These are phyloP conservation scores for Hedychridium roseum DNA, from an alignment of 2,888 invertebrate species.

Conservation along the genomic window DNA sequence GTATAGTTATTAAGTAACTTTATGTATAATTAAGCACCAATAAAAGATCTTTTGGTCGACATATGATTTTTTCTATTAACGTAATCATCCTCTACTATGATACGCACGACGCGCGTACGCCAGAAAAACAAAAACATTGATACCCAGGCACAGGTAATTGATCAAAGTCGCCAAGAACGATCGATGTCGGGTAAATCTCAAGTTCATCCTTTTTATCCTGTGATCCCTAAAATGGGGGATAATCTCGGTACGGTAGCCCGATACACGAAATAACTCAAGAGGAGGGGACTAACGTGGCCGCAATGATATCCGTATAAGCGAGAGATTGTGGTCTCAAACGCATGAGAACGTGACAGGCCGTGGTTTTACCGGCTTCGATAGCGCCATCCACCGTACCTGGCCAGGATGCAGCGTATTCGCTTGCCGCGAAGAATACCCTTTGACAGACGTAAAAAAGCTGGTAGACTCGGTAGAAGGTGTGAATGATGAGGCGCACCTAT, in stretches of 20 bases:
- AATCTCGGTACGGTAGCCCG: too few species aligned
- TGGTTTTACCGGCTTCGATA: slow-evolving; percentile 44
- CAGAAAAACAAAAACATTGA: too few species aligned
- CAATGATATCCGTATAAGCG: slow-evolving; percentile 17
- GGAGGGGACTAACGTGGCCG: slow-evolving; percentile 19
- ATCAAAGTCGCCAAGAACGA: too few species aligned
- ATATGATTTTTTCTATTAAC: too few species aligned
- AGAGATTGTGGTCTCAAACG: slow-evolving; percentile 45
- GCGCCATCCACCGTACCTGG: slow-evolving; percentile 53
- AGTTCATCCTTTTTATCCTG: too few species aligned
- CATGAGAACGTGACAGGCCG: slow-evolving; percentile 37
- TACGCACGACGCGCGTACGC: too few species aligned
- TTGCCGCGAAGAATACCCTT: slow-evolving; percentile 48
- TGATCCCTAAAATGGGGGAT: too few species aligned
- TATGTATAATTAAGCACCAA: too few species aligned
- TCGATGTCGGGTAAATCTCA: too few species aligned
- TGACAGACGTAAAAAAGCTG: not conserved
- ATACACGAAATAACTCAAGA: not conserved
- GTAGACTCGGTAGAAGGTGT: not conserved
- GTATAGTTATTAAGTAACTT: slow-evolving; percentile 70
- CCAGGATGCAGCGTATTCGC: slow-evolving; percentile 49
- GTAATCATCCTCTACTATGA: too few species aligned
- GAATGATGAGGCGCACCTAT: slow-evolving; percentile 28
- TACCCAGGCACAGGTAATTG: too few species aligned
- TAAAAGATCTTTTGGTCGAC: too few species aligned